These are phyloP conservation scores for Apodemia duryi DNA, from an alignment of 2,888 invertebrate species.

Conservation along the genomic window DNA sequence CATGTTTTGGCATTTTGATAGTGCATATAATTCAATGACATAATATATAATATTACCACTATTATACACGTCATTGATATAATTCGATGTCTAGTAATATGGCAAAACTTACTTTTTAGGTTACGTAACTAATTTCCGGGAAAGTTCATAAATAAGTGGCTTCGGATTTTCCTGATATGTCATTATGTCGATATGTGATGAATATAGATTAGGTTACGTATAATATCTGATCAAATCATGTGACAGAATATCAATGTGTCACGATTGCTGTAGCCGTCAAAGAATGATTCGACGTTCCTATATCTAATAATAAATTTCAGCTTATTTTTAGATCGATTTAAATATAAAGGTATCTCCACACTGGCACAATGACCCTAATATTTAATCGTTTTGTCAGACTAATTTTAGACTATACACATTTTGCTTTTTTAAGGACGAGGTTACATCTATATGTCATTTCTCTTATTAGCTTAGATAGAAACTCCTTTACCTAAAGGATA, in stretches of 20 bases:
- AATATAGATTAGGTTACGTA: background rate
- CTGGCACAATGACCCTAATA: background rate
- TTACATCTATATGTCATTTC: too few species aligned
- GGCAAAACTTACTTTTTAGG: too few species aligned
- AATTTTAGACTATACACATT: background rate
- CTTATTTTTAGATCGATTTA: constrained; percentile 5
- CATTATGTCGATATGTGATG: background rate
- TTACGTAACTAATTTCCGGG: too few species aligned
- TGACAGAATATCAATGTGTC: constrained; percentile 2
- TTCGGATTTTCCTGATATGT: background rate
- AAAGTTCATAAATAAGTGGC: background rate
- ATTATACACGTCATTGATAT: too few species aligned
- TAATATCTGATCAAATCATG: constrained; percentile 1
- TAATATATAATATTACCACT: too few species aligned
- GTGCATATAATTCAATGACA: too few species aligned
- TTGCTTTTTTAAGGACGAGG: too few species aligned
- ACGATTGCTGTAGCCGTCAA: background rate
- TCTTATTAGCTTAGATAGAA: too few species aligned
- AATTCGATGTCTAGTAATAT: too few species aligned
- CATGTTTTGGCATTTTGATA: too few species aligned
- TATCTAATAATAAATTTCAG: background rate
- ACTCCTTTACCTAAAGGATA: too few species aligned
- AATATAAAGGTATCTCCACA: constrained; percentile 1
- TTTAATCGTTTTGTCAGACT: background rate
- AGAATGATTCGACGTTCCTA: background rate